phyloP scores from a whole-genome alignment of 2,113 vertebrate species.

The Pelecanoides urinatrix region DNA sequence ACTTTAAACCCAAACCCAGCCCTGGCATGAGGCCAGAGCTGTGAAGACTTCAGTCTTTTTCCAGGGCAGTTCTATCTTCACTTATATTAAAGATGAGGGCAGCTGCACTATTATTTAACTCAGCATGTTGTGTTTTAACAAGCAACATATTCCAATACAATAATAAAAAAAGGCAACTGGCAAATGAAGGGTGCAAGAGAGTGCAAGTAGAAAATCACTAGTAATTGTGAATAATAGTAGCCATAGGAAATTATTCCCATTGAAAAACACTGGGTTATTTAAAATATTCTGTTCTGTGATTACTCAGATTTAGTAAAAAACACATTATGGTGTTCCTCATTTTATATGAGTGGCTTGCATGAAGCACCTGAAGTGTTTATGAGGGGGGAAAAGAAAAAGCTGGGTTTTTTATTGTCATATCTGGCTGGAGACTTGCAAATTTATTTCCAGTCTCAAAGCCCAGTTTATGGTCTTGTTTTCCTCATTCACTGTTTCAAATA shows the following conservation, averaged over 20 bases:
- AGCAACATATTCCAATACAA: not conserved
- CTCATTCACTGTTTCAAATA: not conserved
- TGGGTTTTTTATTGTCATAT: not conserved
- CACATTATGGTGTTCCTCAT: not conserved
- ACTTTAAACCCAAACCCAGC: not conserved
- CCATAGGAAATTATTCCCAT: constrained; percentile 1
- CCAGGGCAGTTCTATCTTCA: not conserved
- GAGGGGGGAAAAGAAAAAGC: too few species aligned
- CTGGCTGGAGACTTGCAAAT: not conserved
- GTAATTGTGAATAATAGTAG: constrained; percentile 32
- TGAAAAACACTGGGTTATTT: not conserved
- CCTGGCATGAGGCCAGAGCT: not conserved
- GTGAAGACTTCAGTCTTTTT: not conserved
- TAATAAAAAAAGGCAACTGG: constrained; percentile 8
- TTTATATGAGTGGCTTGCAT: not conserved
- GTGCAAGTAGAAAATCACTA: constrained; percentile 39
- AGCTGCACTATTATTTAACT: not conserved
- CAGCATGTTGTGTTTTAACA: constrained; percentile 21
- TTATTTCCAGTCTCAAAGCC: not conserved
- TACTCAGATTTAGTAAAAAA: not conserved
- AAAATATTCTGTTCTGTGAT: not conserved
- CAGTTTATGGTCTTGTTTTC: not conserved
- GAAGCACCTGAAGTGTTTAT: not conserved
- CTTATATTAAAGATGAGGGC: not conserved
- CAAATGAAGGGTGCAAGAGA: not conserved